These are phyloP conservation scores for Xestia c-nigrum DNA, from an alignment of 2,888 invertebrate species.

Conservation along the genomic window DNA sequence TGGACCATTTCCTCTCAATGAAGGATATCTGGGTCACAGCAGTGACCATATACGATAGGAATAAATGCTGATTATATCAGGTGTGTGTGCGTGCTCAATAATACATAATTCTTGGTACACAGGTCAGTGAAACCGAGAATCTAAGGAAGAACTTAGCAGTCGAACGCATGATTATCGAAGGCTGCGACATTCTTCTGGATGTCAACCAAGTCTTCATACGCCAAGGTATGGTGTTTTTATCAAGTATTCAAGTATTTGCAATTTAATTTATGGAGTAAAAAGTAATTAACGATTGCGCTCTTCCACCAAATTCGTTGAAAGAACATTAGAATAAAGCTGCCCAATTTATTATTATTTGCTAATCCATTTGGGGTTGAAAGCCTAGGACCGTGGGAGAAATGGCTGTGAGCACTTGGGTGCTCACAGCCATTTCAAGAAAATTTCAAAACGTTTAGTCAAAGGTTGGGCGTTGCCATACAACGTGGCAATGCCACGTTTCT, in stretches of 20 bases:
- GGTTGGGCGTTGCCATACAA: too few species aligned
- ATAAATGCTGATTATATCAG: background rate
- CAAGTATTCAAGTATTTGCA: background rate
- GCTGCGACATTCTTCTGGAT: constrained; percentile 97
- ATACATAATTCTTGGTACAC: constrained; percentile 36
- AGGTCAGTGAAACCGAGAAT: constrained; percentile 98
- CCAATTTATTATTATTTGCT: background rate
- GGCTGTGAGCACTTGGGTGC: too few species aligned
- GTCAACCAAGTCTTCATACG: constrained; percentile 98
- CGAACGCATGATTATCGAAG: constrained; percentile 98
- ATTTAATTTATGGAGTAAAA: background rate
- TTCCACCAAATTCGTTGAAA: background rate
- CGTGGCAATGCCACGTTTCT: too few species aligned
- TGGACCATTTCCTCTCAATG: background rate
- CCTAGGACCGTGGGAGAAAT: too few species aligned
- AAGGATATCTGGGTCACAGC: background rate
- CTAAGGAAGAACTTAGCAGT: constrained; percentile 97
- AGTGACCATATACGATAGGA: background rate
- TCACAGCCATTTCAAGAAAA: too few species aligned
- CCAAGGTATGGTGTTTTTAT: constrained; percentile 91
- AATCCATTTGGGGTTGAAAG: background rate
- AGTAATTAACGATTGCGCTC: background rate
- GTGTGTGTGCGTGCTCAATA: background rate
- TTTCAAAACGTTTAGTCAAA: too few species aligned
- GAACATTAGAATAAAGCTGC: background rate